Base-by-base conservation (phyloP, 2,797 vertebrate species). In the Sternotherus odoratus region DNA sequence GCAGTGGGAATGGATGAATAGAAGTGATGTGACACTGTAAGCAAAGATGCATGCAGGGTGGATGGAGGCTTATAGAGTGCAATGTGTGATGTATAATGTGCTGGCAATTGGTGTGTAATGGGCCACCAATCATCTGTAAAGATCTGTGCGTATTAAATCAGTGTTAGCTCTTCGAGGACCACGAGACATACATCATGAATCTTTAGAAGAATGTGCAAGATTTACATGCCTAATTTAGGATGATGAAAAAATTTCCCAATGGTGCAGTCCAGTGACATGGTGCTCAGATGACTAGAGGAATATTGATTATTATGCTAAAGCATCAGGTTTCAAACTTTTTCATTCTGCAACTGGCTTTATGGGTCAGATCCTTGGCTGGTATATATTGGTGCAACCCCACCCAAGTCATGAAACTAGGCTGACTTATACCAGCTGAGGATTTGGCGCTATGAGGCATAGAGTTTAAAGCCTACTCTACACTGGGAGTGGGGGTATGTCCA, bases 141-240 rank as follows among this genome's bases (percentile, higher is more conserved):
- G 91, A 91, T 87, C 90, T 91, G 13, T 2, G 0, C 48, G 86
- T 46, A 53, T 92, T 91, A 91, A 96, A 95, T 93, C 91, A 94
- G 84, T 2, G 12, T 87, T 92, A 46, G 88, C 82, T 86, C 87
- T 91, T 74, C 50, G 50, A 91, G 91, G 86, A 43, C 60, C 3
- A 1, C 16, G 49, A 84, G 79, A 36, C 79, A 63, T 66, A 63
- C 46, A 43, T 83, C 81, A 74, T 49, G 77, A 87, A 83, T 91
- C 93, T 91, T 92, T 43, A 77, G 72, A 16, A 13, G 53, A 39
- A 4, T 3, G 23, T 49, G 56, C 13, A 54, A 93, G 92, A 93
- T 94, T 91, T 89, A 94, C 86, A 93, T 91, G 84, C 90, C 79
- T 88, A 88, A 96, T 96, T 91, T 88, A 93, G 75, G 46, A 56